Percentiles rank a stretch among this genome's conserved stretches.
Evolutionary conservation across 1,140 invertebrate genomes (phyloP).

Genomic region (Drosophila bifasciata): DNA sequence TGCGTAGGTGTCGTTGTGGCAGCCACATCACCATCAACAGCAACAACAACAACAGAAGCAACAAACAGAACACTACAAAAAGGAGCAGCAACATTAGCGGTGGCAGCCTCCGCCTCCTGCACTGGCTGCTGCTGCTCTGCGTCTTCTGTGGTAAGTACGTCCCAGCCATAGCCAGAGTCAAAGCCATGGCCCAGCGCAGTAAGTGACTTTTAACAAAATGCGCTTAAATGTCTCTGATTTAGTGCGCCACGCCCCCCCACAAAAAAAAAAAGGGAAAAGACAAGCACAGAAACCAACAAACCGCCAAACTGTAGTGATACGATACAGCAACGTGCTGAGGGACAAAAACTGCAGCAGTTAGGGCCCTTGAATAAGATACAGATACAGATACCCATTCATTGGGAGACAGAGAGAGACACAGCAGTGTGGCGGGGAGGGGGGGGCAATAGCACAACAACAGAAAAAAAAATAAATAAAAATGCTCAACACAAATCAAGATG

Average conservation of each 20-base stretch:
- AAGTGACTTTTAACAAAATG: constrained; percentile 77
- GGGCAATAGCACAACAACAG: no score
- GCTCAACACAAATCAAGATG: constrained; percentile 77
- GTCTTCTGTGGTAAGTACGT: constrained; percentile 71
- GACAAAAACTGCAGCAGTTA: constrained; percentile 47
- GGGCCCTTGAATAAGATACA: constrained; percentile 45
- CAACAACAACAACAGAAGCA: constrained; percentile 10
- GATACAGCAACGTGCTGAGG: constrained; percentile 49
- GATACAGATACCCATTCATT: constrained; percentile 25
- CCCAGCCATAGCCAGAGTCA: no score
- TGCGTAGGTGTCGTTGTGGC: constrained; percentile 60
- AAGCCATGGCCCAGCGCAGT: constrained; percentile 61
- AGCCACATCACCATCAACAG: constrained; percentile 33
- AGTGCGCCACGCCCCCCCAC: constrained; percentile 43
- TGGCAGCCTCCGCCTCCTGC: constrained; percentile 17
- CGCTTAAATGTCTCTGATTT: constrained; percentile 79
- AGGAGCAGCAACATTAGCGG: constrained; percentile 25
- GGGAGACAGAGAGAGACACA: not conserved
- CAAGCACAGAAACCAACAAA: constrained; percentile 33
- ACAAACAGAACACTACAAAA: constrained; percentile 8
- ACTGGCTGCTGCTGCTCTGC: constrained; percentile 57
- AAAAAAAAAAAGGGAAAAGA: constrained; percentile 23
- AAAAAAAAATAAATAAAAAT: constrained; percentile 51
- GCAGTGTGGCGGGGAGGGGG: not conserved
- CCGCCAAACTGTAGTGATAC: constrained; percentile 60